These are phyloP conservation scores for Cephalopachus bancanus DNA, from an alignment of 2,797 vertebrate genomes.

Conservation along the genomic window DNA sequence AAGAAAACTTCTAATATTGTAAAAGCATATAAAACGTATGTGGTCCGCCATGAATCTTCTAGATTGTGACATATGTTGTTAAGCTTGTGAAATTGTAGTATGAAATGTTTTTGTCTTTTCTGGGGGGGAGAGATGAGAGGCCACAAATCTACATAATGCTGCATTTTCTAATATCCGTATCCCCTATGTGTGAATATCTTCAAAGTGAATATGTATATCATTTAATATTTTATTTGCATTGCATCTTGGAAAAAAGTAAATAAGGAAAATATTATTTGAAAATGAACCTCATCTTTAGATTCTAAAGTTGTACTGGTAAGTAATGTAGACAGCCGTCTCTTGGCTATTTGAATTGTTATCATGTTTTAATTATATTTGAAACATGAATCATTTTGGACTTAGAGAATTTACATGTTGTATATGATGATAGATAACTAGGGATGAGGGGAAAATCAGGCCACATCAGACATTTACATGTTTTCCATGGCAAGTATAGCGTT, in stretches of 20 bases:
- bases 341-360: background rate
- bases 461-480: background rate
- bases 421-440: slow-evolving; percentile 28
- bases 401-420: slow-evolving; percentile 6
- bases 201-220: background rate
- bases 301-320: slow-evolving; percentile 43
- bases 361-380: slow-evolving; percentile 8
- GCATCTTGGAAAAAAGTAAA: slow-evolving; percentile 43
- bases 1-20: slow-evolving; percentile 44
- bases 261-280: slow-evolving; percentile 51
- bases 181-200: slow-evolving; percentile 37
- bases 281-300: slow-evolving; percentile 24
- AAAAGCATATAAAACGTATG: background rate
- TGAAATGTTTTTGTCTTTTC: slow-evolving; percentile 6
- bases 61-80: slow-evolving; percentile 20
- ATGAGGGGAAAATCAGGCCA: background rate
- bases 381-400: slow-evolving; percentile 26
- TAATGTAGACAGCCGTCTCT: background rate
- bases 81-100: slow-evolving; percentile 14
- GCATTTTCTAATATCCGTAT: background rate
- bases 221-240: slow-evolving; percentile 55
- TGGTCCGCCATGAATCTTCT: slow-evolving; percentile 51
- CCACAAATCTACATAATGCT: background rate
- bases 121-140: slow-evolving; percentile 25
- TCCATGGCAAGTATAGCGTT: background rate